phyloP scores from a whole-genome alignment of 2,888 invertebrate genomes.

The Pantelozetes paolii region DNA sequence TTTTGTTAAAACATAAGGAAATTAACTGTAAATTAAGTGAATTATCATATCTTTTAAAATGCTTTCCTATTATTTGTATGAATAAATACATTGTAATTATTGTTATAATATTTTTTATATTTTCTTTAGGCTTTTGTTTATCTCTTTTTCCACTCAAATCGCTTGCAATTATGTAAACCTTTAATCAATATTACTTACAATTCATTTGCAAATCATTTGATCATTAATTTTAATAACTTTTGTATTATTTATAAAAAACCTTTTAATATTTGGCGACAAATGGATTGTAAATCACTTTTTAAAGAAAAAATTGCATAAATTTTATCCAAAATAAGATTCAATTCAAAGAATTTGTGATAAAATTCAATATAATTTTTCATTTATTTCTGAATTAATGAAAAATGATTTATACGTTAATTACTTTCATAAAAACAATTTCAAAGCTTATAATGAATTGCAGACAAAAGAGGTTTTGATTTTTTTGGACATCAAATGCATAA shows the following conservation, averaged over 20 bases:
- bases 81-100: conserved; percentile 6
- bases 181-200: no score
- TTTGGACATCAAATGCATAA: neutral
- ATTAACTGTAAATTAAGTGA: conserved; percentile 1
- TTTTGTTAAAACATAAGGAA: conserved; percentile 16
- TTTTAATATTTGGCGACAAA: neutral
- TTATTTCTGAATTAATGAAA: no score
- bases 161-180: no score
- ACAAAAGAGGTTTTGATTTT: neutral
- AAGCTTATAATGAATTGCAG: neutral
- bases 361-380: no score
- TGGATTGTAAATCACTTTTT: conserved; percentile 3
- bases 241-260: neutral
- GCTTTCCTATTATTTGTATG: neutral
- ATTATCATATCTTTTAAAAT: neutral
- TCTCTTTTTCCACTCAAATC: neutral
- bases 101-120: neutral
- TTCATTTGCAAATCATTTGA: no score
- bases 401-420: no score
- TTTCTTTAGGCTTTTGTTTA: neutral
- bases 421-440: no score
- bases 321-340: no score
- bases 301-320: no score
- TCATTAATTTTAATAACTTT: neutral
- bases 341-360: no score